phyloP scores from a whole-genome alignment of 2,113 vertebrate species.

The human region GRCh38 chr5:55601501-55602000 shows the following conservation, averaged over 20 bases:
- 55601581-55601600: conserved; percentile 45
- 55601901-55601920: neutral
- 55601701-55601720: neutral
- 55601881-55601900: neutral
- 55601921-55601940: neutral
- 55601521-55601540: conserved; percentile 32
- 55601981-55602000: no score
- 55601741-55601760: neutral
- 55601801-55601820: neutral
- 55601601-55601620: conserved; percentile 23
- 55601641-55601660: neutral
- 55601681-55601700: neutral
- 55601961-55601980: neutral
- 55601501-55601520: conserved; percentile 34
- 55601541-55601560: conserved; percentile 49
- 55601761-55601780: neutral
- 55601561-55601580: conserved; percentile 55
- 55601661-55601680: neutral
- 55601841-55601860: neutral
- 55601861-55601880: neutral
- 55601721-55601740: neutral
- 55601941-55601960: neutral
- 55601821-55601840: neutral
- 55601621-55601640: conserved; percentile 48
- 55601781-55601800: neutral